Evolutionary conservation across 2,888 invertebrate species (phyloP), one percentile per base, ranked within the genome.

Genomic region (Xylophagus ater): DNA sequence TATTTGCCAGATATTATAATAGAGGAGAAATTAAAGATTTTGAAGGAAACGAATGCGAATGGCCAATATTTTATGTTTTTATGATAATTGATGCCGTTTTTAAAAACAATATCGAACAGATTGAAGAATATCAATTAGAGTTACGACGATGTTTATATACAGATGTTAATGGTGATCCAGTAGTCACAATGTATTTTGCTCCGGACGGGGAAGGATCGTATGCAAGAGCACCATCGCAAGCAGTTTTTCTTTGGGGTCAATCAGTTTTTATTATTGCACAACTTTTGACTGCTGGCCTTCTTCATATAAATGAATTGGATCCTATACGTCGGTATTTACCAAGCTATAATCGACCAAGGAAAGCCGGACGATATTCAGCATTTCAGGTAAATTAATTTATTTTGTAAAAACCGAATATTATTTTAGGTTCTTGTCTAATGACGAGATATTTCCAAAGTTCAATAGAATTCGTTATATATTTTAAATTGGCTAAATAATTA

Each of bases 41-140:
- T 66, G 94, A 97, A 56, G 85, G 85, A 29, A 75, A 97, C 10
- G 98, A 98, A 67, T 89, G 90, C 48, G 96, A 98, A 62, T 98
- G 97, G 94, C 98, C 98, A 0, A 64, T 98, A 34, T 96, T 98
- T 65, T 92, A 85, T 57, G 82, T 93, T 29, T 85, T 84, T 60
- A 85, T 98, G 81, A 86, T 96, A 33, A 90, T 98, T 50, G 96
- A 98, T 61, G 93, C 96, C 8, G 86, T 88, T 34, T 90, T 88
- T 58, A 82, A 83, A 53, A 78, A 84, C 13, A 68, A 87, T 47
- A 81, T 85, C 3, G 86, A 88, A 37, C 90, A 93, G 69, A 84
- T 90, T n/a, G 81, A 87, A 46, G 83, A 90, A 57, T 97, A 90
- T 64, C 87, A 92, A 64, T 78, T 78, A 48, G 69, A 92, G 46